phyloP scores from a whole-genome alignment of 1,140 invertebrate species.

The Ceratina calcarata region DNA sequence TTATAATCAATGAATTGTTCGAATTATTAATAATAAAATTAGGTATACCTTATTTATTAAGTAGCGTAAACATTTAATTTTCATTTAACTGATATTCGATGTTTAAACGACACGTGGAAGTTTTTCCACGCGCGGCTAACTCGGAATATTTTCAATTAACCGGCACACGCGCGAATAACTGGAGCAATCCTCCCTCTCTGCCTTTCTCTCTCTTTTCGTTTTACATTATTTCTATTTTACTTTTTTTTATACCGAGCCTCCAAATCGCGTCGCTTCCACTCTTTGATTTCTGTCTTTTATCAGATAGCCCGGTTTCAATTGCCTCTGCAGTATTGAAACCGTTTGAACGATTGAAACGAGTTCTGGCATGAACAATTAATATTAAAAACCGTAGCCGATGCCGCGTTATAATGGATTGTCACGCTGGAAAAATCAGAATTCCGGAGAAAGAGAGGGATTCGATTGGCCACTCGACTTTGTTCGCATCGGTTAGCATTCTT shows the following conservation, averaged over 20 bases:
- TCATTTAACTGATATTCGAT: background rate
- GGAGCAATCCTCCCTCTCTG: background rate
- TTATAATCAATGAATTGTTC: too few species aligned
- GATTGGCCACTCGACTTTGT: background rate
- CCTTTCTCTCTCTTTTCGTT: background rate
- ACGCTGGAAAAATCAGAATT: background rate
- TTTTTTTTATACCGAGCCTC: background rate
- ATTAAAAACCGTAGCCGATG: slow-evolving; percentile 40
- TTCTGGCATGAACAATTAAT: slow-evolving; percentile 45
- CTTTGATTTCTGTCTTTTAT: slow-evolving; percentile 15
- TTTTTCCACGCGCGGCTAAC: background rate
- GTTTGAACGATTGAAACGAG: slow-evolving; percentile 15
- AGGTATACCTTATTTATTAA: too few species aligned
- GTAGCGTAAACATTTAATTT: background rate
- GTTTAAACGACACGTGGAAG: background rate
- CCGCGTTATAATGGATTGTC: slow-evolving; percentile 10
- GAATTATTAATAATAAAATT: too few species aligned
- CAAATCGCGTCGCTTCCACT: too few species aligned
- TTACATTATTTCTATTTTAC: background rate
- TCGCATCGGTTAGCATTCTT: background rate
- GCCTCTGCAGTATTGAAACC: slow-evolving; percentile 7
- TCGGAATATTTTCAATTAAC: slow-evolving; percentile 20
- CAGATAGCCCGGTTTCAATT: slow-evolving; percentile 2
- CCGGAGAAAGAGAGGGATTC: background rate
- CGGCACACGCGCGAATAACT: background rate